These are phyloP conservation scores for Serrognathus titanus DNA, from an alignment of 2,888 invertebrate species.

Conservation along the genomic window DNA sequence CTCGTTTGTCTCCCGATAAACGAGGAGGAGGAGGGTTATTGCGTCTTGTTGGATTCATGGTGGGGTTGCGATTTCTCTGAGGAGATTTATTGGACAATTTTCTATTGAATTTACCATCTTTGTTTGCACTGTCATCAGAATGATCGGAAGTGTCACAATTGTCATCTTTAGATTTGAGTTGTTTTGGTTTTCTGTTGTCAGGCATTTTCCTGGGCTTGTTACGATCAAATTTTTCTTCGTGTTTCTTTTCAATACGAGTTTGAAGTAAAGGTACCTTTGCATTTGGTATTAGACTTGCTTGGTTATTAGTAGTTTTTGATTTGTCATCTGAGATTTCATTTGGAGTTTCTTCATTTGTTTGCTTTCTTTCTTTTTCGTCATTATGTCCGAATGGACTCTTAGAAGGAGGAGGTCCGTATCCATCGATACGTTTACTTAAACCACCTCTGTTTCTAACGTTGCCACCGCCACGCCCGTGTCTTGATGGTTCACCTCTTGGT, in stretches of 20 bases:
- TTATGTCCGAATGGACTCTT: slow-evolving; percentile 68
- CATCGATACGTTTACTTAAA: slow-evolving; percentile 63
- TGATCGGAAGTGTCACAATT: slow-evolving; percentile 83
- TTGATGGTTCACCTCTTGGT: slow-evolving; percentile 84
- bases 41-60: slow-evolving; percentile 16
- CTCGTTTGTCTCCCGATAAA: slow-evolving; percentile 35
- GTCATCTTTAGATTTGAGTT: slow-evolving; percentile 54
- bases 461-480: slow-evolving; percentile 72
- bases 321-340: slow-evolving; percentile 51
- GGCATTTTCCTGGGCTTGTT: slow-evolving; percentile 10
- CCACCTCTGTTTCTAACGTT: slow-evolving; percentile 50
- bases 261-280: slow-evolving; percentile 7
- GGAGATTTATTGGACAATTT: slow-evolving; percentile 8
- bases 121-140: slow-evolving; percentile 46
- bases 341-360: slow-evolving; percentile 44
- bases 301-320: slow-evolving; percentile 17
- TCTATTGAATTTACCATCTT: slow-evolving; percentile 3
- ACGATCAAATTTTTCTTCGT: slow-evolving; percentile 16
- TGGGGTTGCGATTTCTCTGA: slow-evolving; percentile 2
- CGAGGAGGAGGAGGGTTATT: slow-evolving; percentile 35
- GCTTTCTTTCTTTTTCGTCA: slow-evolving; percentile 43
- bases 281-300: slow-evolving; percentile 9
- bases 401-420: slow-evolving; percentile 77
- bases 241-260: slow-evolving; percentile 20
- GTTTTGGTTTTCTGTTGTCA: slow-evolving; percentile 13